Base-by-base conservation (phyloP, 2,113 vertebrate genomes). In the Pyrgilauda ruficollis region DNA sequence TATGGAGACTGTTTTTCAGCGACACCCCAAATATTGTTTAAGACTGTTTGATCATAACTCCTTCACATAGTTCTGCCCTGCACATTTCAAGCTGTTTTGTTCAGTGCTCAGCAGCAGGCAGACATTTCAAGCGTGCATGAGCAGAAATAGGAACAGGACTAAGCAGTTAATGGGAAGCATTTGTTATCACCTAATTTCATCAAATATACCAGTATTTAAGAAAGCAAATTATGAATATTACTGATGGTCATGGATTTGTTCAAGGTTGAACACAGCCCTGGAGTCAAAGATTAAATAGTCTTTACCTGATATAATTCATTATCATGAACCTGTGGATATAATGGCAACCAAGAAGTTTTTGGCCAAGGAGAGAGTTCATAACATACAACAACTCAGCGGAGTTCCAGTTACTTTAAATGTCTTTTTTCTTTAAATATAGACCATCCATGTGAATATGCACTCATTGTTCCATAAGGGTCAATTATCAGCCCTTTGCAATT, bases 291-390 rank as follows among this genome's bases (percentile, higher is more conserved):
- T 87, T 68, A 87, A 91, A 84, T 46, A 85, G 21, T 22, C 44
- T 70, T 91, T 94, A 53, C 74, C 67, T 90, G 46, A 35, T 31
- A 63, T 56, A 82, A 91, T 95, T 94, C 82, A 91, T 95, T 70
- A 77, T 93, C 47, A 70, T n/a, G 59, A 94, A 80, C 79, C 56
- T 70, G 44, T 4, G 3, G 18, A 13, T 81, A 26, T 61, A 78
- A 87, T 75, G 41, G 56, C 43, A 90, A 44, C 49, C 55, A 77
- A 93, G 78, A 78, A 87, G 31, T 3, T 87, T 79, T 69, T 53
- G 67, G 33, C 16, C 44, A 91, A 87, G 82, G 88, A 93, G 73
- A 86, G 35, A 92, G 90, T 95, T 86, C 75, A 90, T 96, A 92
- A 66, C 64, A 59, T n/a, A 59, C 0, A 6, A 94, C 72, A 93